Base-by-base conservation (phyloP, 2,113 vertebrate species). In the Phylloscopus trochiloides region DNA sequence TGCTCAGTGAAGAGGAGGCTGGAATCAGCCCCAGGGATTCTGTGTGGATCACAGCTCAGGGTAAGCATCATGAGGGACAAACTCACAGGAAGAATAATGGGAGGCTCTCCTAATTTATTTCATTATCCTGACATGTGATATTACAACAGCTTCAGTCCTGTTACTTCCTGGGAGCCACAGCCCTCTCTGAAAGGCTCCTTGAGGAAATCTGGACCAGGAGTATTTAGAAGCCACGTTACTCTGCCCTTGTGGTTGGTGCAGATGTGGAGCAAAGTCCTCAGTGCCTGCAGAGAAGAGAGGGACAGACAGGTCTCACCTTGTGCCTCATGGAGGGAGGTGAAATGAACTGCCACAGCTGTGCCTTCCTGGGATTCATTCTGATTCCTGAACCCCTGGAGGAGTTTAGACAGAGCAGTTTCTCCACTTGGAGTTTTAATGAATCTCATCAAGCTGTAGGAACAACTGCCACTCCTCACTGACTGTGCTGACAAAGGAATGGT, bases 251-350 rank as follows among this genome's bases (percentile, higher is more conserved):
- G 52, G n/a, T 6, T 19, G 43, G 36, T 57, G 51, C 18, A 48
- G 67, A 13, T 1, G 2, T 1, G 10, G 62, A 51, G 59, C 25
- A 12, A 55, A 63, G 13, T 12, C 2, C 42, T 67, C n/a, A 2
- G 2, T 47, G 71, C 22, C 32, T 52, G 51, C 55, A 26, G 32
- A 4, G 58, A 59, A 40, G 52, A 50, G 36, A 47, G 72, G 45
- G 38, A 3, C 14, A 25, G 54, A 2, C 32, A 29, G 45, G 10
- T 42, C 80, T 36, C 32, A 3, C 50, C 65, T 7, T 25, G 59
- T 47, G 19, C 36, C 20, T 61, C 29, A 0, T 17, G 36, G 57
- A 51, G 59, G n/a, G 14, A 15, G 50, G 43, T 59, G 72, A 24
- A 42, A 47, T 12, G 45, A 88, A 11, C 31, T 3, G 7, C 40